Evolutionary conservation across 2,888 invertebrate species (phyloP).

Genomic region (Scaptomyza flava): DNA sequence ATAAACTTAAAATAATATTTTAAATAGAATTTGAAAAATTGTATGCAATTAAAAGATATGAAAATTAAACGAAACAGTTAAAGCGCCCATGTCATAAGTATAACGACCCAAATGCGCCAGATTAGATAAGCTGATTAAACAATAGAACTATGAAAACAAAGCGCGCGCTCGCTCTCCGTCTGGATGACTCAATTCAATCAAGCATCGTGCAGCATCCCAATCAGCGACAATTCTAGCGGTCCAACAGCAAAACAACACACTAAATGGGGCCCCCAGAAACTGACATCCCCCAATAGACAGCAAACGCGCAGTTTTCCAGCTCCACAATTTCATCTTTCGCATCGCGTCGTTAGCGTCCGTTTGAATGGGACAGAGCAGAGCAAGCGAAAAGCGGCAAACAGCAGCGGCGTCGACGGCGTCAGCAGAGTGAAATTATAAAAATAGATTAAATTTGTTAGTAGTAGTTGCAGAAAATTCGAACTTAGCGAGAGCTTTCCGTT

Average conservation of each 20-base stretch:
- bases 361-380: slow-evolving; percentile 27
- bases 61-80: neutral
- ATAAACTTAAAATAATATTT: slow-evolving; percentile 1
- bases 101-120: slow-evolving; percentile 51
- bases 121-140: slow-evolving; percentile 75
- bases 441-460: slow-evolving; percentile 64
- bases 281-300: slow-evolving; percentile 11
- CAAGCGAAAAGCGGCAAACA: slow-evolving; percentile 4
- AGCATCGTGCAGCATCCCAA: slow-evolving; percentile 47
- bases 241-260: slow-evolving; percentile 30
- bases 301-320: slow-evolving; percentile 18
- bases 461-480: slow-evolving; percentile 74
- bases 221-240: slow-evolving; percentile 51
- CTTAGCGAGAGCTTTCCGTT: slow-evolving; percentile 62
- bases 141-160: slow-evolving; percentile 48
- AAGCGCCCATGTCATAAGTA: slow-evolving; percentile 1
- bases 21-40: neutral
- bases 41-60: slow-evolving; percentile 1
- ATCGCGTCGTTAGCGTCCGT: slow-evolving; percentile 31
- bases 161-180: slow-evolving; percentile 6
- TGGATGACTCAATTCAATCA: slow-evolving; percentile 67
- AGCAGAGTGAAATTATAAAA: slow-evolving; percentile 60
- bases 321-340: slow-evolving; percentile 40
- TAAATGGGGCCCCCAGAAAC: slow-evolving; percentile 10
- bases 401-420: neutral